A percentile compares a stretch with the other conserved stretches of the same genome.
phyloP scores from a whole-genome alignment of 1,140 invertebrate genomes.

The Neodiprion virginianus region DNA sequence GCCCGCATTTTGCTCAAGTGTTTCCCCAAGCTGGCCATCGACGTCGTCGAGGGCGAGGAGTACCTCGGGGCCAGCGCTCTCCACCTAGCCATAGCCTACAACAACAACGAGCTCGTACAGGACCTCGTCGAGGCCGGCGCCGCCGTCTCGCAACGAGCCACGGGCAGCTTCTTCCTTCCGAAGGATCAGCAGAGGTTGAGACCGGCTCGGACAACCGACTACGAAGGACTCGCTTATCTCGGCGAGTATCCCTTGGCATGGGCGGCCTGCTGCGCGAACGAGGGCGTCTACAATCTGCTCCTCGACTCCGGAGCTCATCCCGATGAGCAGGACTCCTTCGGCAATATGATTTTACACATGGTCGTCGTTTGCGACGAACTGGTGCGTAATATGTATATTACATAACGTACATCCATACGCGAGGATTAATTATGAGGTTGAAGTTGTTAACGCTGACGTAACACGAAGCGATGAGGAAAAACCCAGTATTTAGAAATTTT shows the following conservation, averaged over 20 bases:
- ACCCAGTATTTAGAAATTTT: too few species aligned
- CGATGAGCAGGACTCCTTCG: conserved; percentile 89
- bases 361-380: conserved; percentile 96
- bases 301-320: conserved; percentile 92
- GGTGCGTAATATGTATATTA: conserved; percentile 65
- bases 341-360: conserved; percentile 98
- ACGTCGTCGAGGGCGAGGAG: conserved; percentile 97
- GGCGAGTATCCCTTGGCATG: conserved; percentile 96
- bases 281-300: conserved; percentile 96
- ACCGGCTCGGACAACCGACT: conserved; percentile 84
- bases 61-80: conserved; percentile 94
- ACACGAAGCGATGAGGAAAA: too few species aligned
- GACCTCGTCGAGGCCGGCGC: conserved; percentile 90
- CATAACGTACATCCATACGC: not conserved
- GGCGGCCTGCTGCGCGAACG: conserved; percentile 96
- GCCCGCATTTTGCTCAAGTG: conserved; percentile 89
- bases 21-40: conserved; percentile 90
- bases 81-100: conserved; percentile 95
- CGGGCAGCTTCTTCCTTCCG: conserved; percentile 91
- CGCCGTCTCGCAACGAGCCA: conserved; percentile 90
- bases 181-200: conserved; percentile 84
- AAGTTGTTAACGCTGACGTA: too few species aligned
- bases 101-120: conserved; percentile 94
- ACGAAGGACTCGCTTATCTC: conserved; percentile 93
- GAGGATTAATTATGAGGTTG: not conserved